Evolutionary conservation across 2,113 vertebrate species (phyloP), one percentile per base, ranked within the genome.

Genomic region (Pollachius pollachius): DNA sequence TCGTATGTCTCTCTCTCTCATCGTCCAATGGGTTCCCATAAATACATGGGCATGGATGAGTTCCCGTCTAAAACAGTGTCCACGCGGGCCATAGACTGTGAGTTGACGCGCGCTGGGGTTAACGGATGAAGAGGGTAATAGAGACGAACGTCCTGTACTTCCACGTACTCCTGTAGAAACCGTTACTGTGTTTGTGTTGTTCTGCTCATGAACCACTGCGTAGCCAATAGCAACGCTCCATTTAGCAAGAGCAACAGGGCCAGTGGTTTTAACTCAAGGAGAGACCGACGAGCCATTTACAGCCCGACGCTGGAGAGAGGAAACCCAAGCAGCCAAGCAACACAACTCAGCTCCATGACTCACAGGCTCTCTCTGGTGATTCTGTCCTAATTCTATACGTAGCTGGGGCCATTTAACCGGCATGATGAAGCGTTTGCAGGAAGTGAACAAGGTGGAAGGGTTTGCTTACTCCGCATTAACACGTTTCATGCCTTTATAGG

Each of bases 121-220:
- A 52, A 48, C n/a, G 52, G 15, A 59, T 18, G 52, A 27, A 54
- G 63, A 54, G 72, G 30, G 71, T 48, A 70, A 68, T 17, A 37
- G 48, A 68, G 71, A 81, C 71, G 65, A 81, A 77, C 75, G 34
- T 41, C 27, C 70, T 41, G 16, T 13, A 13, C 41, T 52, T 58
- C 64, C 64, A 65, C 58, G 64, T 69, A 21, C 69, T 71, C 69
- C 81, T 13, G 41, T 2, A 48, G 76, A 77, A 77, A 70, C 72
- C 65, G 62, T 69, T 67, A 48, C 72, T 70, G 70, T 71, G 72
- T 77, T 77, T 30, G 54, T 19, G 59, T 63, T 75, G 62, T 80
- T 66, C 63, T 67, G 74, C 78, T 75, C 67, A 69, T 73, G 72
- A 79, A 74, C 72, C 67, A 59, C 69, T 66, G 68, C 62, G 67